Evolutionary conservation across 2,888 invertebrate genomes (phyloP).

Genomic region (Drosophila pegasa): DNA sequence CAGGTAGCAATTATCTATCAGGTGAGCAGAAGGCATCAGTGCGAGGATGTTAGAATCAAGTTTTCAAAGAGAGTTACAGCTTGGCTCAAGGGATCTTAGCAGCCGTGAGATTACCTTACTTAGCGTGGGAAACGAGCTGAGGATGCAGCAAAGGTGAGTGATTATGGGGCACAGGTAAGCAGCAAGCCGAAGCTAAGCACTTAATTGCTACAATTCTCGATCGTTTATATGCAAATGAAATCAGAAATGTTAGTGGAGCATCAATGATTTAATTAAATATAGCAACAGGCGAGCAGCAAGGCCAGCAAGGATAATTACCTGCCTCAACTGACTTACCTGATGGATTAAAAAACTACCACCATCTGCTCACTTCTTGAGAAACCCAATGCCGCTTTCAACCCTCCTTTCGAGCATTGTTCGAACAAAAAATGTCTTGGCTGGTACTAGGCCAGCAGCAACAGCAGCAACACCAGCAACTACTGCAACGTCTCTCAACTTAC

Average conservation of each 20-base stretch:
- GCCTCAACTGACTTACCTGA: constrained; percentile 6
- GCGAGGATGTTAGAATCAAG: neutral
- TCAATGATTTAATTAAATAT: constrained; percentile 42
- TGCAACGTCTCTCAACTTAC: neutral
- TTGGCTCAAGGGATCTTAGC: neutral
- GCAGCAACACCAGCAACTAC: neutral
- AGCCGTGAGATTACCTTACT: neutral
- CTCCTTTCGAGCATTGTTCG: constrained; percentile 11
- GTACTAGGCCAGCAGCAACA: constrained; percentile 53
- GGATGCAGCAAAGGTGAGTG: neutral
- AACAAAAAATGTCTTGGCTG: constrained; percentile 45
- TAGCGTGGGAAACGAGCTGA: constrained; percentile 4
- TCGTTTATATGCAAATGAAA: constrained; percentile 43
- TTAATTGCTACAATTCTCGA: neutral
- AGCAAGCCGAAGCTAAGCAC: no score
- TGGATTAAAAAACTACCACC: constrained; percentile 18
- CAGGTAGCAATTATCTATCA: neutral
- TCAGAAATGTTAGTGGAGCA: constrained; percentile 21
- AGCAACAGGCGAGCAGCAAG: constrained; percentile 58
- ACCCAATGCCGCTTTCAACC: neutral
- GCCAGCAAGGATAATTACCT: constrained; percentile 12
- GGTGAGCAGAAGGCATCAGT: constrained; percentile 2
- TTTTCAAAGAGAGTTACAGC: neutral
- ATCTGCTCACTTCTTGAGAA: neutral
- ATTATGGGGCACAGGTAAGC: constrained; percentile 15